Evolutionary conservation across 2,113 vertebrate species (phyloP).

Genomic region (Motacilla alba): DNA sequence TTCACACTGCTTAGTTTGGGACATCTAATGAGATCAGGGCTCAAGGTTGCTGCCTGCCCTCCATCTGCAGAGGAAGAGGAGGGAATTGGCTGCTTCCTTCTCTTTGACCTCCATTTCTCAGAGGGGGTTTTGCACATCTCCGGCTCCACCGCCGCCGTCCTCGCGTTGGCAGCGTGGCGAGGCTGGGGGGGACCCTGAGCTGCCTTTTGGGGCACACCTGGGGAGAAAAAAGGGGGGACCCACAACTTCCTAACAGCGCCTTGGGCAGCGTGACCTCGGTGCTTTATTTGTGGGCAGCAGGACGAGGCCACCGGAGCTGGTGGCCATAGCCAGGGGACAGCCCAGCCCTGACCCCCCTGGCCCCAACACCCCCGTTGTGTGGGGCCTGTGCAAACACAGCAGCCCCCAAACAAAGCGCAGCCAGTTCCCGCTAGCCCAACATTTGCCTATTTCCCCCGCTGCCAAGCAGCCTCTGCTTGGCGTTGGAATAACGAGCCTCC

Average conservation of each 20-base stretch:
- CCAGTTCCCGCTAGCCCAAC: conserved; percentile 62
- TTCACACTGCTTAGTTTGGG: conserved; percentile 47
- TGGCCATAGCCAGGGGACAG: fast-evolving
- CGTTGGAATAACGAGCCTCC: not conserved
- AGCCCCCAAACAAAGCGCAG: not conserved
- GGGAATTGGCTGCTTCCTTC: not conserved
- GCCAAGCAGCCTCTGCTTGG: conserved; percentile 68
- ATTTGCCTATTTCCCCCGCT: conserved; percentile 67
- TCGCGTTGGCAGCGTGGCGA: fast-evolving
- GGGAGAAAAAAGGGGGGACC: not conserved
- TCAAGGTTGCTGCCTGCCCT: conserved; percentile 10
- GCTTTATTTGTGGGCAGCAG: not conserved
- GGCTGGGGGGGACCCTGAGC: not conserved
- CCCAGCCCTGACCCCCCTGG: not conserved
- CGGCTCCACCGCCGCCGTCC: fast-evolving
- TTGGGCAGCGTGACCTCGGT: not conserved
- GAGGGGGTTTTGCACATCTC: not conserved
- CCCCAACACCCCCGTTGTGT: not conserved
- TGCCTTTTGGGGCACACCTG: not conserved
- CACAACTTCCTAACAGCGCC: not conserved
- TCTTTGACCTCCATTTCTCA: not conserved
- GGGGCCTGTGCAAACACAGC: conserved; percentile 45
- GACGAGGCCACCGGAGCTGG: fast-evolving
- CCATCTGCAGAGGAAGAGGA: not conserved
- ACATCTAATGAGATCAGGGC: conserved; percentile 52